Evolutionary conservation across 2,113 vertebrate genomes (phyloP).

Genomic region (Brachypteracias leptosomus): DNA sequence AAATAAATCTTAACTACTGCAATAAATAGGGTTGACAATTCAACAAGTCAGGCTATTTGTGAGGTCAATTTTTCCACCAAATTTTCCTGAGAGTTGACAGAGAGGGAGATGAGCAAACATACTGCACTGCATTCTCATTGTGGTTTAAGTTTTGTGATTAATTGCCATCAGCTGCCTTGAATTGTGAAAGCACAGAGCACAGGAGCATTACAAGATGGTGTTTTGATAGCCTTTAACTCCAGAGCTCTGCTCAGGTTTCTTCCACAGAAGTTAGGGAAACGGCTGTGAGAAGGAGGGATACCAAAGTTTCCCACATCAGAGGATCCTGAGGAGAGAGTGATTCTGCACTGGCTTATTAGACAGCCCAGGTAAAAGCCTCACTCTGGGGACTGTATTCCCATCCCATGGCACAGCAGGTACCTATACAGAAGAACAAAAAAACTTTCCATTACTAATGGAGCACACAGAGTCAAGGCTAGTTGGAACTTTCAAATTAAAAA

Average conservation of each 20-base stretch:
- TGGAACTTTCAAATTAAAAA: not conserved
- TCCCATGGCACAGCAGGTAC: not conserved
- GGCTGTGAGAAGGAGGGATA: not conserved
- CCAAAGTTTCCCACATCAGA: not conserved
- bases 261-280: not conserved
- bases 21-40: not conserved
- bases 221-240: not conserved
- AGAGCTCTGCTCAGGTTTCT: not conserved
- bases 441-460: not conserved
- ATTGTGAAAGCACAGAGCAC: not conserved
- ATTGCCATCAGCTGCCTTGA: not conserved
- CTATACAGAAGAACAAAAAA: not conserved
- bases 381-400: not conserved
- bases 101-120: not conserved
- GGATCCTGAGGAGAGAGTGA: fast-evolving
- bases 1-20: not conserved
- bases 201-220: not conserved
- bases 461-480: not conserved
- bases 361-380: not conserved
- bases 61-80: not conserved
- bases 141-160: not conserved
- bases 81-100: not conserved
- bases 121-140: not conserved
- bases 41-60: not conserved
- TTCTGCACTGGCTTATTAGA: not conserved